Conservation (phyloP, 2,888 invertebrate species). For the Cataglyphis albicans region DNA sequence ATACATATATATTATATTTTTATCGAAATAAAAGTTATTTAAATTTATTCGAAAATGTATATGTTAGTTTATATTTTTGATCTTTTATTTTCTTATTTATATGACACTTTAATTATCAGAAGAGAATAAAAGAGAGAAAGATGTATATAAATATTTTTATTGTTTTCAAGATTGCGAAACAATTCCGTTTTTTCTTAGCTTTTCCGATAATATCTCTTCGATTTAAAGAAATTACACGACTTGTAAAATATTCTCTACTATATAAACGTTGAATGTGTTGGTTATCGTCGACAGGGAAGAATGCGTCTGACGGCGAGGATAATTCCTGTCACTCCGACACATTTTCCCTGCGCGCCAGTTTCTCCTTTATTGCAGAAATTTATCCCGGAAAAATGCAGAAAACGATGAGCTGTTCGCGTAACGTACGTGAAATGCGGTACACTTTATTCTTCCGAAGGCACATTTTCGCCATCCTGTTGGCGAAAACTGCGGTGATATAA, state of each 20-base stretch:
- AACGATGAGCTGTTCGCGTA: background rate
- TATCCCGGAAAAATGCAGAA: slow-evolving; percentile 19
- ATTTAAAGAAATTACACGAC: background rate
- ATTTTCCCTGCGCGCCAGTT: slow-evolving; percentile 7
- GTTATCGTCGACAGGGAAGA: slow-evolving; percentile 15
- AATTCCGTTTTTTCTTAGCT: background rate
- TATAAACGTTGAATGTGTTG: background rate
- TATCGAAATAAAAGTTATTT: slow-evolving; percentile 1
- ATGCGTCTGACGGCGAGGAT: slow-evolving; percentile 29
- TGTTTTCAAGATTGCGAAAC: background rate
- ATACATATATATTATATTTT: background rate
- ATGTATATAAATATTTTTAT: background rate
- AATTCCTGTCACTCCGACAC: slow-evolving; percentile 21
- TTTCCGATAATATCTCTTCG: background rate
- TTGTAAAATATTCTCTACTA: background rate
- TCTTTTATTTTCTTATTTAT: background rate
- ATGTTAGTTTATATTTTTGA: background rate
- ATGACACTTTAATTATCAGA: background rate
- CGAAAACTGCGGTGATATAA: background rate
- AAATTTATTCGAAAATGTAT: background rate
- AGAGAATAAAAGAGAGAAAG: background rate
- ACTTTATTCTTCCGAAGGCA: slow-evolving; percentile 9
- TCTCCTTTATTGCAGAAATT: slow-evolving; percentile 35
- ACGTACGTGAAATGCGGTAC: background rate
- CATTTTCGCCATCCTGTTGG: slow-evolving; percentile 11